Conservation (phyloP, 2,113 vertebrate genomes). For the Cephalophus harveyi region DNA sequence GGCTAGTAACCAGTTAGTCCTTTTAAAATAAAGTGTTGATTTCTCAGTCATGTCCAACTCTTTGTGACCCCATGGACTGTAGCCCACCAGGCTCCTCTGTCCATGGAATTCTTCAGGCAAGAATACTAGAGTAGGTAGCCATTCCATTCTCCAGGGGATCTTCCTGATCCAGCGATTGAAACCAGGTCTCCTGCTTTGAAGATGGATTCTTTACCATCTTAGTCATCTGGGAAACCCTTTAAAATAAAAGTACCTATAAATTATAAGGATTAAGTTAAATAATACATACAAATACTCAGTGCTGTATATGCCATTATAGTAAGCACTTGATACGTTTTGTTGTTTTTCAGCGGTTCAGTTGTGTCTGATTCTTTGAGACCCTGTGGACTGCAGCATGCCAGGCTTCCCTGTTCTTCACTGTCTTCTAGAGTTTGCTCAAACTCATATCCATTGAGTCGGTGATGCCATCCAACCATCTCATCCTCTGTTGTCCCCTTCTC, state of each 20-base stretch:
- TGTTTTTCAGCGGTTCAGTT: fast-evolving
- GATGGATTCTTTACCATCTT: neutral
- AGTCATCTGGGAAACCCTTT: neutral
- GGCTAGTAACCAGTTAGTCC: neutral
- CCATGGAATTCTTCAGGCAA: neutral
- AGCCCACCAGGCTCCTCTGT: neutral
- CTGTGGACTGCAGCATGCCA: neutral
- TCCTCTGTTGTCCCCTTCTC: neutral
- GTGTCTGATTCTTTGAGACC: neutral
- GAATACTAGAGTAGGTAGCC: neutral
- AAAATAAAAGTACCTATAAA: neutral
- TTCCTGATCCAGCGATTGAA: neutral
- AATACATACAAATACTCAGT: neutral
- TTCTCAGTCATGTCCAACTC: neutral
- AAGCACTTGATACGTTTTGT: neutral
- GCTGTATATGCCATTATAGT: neutral
- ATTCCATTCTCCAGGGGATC: neutral
- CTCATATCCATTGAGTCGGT: neutral
- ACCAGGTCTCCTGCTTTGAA: neutral
- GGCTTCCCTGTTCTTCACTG: neutral
- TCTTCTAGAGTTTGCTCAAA: neutral
- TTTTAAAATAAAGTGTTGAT: neutral
- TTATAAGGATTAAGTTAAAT: neutral
- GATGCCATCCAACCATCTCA: neutral
- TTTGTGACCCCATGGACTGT: neutral